These are phyloP conservation scores for Cylloceria caligata DNA, from an alignment of 2,888 invertebrate species.

Conservation along the genomic window DNA sequence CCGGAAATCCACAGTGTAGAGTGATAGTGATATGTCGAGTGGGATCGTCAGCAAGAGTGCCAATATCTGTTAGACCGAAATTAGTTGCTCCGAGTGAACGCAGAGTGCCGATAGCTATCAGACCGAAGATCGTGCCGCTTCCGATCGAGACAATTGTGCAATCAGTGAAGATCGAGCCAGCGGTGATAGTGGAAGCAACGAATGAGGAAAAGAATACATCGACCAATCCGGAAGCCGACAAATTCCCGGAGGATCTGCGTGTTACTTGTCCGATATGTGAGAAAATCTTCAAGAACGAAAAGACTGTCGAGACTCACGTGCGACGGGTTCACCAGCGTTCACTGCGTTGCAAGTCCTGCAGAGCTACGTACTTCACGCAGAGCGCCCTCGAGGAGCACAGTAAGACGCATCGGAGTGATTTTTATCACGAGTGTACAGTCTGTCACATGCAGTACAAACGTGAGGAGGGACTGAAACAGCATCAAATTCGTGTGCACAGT, in stretches of 20 bases:
- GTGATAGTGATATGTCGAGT: conserved; percentile 26
- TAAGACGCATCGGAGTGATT: conserved; percentile 73
- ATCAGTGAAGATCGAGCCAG: not conserved
- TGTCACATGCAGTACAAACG: conserved; percentile 73
- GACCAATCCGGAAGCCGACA: conserved; percentile 46
- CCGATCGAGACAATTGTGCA: not conserved
- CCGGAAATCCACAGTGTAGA: conserved; percentile 33
- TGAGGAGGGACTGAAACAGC: conserved; percentile 65
- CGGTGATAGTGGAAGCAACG: not conserved
- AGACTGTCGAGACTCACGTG: conserved; percentile 69
- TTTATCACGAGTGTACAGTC: conserved; percentile 72
- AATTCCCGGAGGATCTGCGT: conserved; percentile 59
- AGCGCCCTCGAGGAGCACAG: conserved; percentile 72
- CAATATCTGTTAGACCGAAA: conserved; percentile 7
- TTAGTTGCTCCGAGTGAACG: conserved; percentile 2
- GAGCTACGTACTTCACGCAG: conserved; percentile 69
- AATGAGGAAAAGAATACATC: not conserved
- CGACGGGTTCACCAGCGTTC: conserved; percentile 69
- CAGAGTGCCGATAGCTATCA: conserved; percentile 31
- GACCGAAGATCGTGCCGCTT: conserved; percentile 2
- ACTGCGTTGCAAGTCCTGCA: conserved; percentile 71
- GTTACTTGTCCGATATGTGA: conserved; percentile 74
- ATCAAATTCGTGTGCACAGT: conserved; percentile 70
- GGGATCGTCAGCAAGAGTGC: conserved; percentile 21
- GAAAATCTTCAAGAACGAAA: conserved; percentile 68